Evolutionary conservation across 2,888 invertebrate species (phyloP).

Genomic region (Gryllus longicercus): DNA sequence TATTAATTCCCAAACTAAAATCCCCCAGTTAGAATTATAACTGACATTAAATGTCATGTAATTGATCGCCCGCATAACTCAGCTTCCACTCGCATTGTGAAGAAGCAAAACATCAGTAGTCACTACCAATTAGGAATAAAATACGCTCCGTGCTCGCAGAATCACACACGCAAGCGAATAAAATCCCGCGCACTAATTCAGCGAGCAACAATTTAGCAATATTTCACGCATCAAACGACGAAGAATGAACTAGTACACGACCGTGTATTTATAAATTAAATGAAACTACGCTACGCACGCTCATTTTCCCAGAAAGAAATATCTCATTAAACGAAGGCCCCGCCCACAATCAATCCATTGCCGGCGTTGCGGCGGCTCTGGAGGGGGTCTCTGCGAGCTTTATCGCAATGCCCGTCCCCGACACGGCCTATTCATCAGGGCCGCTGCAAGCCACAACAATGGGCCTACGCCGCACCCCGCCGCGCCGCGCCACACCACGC

Average conservation of each 20-base stretch:
- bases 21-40: too few relatives aligned
- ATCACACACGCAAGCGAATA: too few relatives aligned
- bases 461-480: background rate
- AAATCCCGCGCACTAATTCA: background rate
- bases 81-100: too few relatives aligned
- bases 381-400: background rate
- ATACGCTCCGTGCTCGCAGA: too few relatives aligned
- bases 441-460: background rate
- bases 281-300: background rate
- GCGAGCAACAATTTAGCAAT: conserved; percentile 5
- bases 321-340: background rate
- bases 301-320: conserved; percentile 2
- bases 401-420: background rate
- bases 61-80: too few relatives aligned
- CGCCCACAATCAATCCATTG: background rate
- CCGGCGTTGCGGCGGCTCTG: background rate
- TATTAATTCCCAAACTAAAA: too few relatives aligned
- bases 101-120: too few relatives aligned
- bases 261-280: background rate
- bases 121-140: too few relatives aligned
- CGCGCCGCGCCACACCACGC: too few relatives aligned
- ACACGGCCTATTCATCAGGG: background rate
- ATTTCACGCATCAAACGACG: background rate
- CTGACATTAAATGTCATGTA: too few relatives aligned
- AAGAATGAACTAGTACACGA: background rate